phyloP scores from a whole-genome alignment of 2,113 vertebrate genomes.

The Sterrhoptilus dennistouni region DNA sequence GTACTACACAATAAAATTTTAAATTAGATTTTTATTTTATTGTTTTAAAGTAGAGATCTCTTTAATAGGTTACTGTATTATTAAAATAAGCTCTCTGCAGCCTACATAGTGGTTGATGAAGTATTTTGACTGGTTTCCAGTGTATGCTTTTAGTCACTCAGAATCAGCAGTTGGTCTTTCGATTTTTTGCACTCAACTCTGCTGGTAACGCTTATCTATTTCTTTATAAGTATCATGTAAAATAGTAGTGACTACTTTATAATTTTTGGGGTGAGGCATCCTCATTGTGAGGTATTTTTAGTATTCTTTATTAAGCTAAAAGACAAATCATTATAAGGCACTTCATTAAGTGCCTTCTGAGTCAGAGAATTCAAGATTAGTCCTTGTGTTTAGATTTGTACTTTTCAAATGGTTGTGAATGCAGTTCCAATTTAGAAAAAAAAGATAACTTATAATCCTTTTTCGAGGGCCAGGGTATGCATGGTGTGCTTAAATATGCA shows the following conservation, averaged over 20 bases:
- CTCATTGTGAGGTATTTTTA: background rate
- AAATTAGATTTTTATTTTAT: background rate
- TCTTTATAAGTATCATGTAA: background rate
- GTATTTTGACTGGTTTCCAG: background rate
- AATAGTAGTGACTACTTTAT: background rate
- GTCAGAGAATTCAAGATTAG: background rate
- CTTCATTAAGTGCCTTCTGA: background rate
- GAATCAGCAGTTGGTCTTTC: background rate
- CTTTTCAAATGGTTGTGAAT: background rate
- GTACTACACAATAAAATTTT: background rate
- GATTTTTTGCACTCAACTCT: background rate
- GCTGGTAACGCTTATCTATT: background rate
- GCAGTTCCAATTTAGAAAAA: background rate
- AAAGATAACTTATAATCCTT: background rate
- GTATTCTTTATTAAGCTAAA: background rate
- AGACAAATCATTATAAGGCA: background rate
- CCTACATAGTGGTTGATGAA: background rate
- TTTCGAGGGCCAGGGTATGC: accelerated
- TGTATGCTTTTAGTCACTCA: background rate
- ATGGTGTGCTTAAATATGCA: background rate
- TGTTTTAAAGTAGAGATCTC: background rate
- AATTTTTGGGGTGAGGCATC: background rate
- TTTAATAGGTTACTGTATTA: background rate
- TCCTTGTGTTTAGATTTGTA: background rate
- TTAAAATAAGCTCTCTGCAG: background rate